These are phyloP conservation scores for Aphrocallistes beatrix DNA, from an alignment of 37 sponge, comb jelly and placozoan species.

Conservation along the genomic window DNA sequence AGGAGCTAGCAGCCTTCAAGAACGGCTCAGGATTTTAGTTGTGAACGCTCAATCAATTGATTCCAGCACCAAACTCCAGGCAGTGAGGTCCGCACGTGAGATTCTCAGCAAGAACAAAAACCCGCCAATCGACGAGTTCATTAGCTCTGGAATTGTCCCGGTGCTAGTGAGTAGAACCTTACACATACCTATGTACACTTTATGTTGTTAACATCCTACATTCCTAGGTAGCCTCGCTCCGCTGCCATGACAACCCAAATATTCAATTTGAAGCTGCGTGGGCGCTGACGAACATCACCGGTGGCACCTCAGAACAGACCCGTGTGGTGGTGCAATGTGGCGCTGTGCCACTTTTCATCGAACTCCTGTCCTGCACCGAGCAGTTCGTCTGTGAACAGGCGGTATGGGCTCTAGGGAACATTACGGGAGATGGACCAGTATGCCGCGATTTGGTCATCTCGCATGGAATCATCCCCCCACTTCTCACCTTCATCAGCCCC, in stretches of 20 bases:
- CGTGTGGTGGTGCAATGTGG: slow-evolving; percentile 49
- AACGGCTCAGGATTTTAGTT: too few relatives aligned
- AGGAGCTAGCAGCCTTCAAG: too few relatives aligned
- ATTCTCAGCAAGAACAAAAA: slow-evolving; percentile 58
- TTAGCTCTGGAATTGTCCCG: slow-evolving; percentile 68
- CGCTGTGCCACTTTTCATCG: slow-evolving; percentile 70
- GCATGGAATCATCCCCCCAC: slow-evolving; percentile 64
- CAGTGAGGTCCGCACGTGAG: slow-evolving; percentile 50
- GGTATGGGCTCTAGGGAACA: slow-evolving; percentile 90
- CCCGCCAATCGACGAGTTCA: slow-evolving; percentile 67
- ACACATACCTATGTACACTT: too few relatives aligned
- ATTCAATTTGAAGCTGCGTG: slow-evolving; percentile 88
- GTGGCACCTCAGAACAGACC: slow-evolving; percentile 81
- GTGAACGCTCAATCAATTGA: slow-evolving; percentile 42
- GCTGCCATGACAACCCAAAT: too few relatives aligned
- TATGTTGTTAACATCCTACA: too few relatives aligned
- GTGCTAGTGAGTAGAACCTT: slow-evolving; percentile 53
- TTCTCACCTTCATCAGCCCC: slow-evolving; percentile 48
- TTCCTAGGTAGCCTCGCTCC: too few relatives aligned
- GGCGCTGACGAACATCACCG: slow-evolving; percentile 90
- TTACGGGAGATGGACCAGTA: slow-evolving; percentile 69
- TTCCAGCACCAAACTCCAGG: slow-evolving; percentile 31
- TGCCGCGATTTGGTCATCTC: slow-evolving; percentile 71
- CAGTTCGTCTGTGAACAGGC: slow-evolving; percentile 70
- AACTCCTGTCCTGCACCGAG: slow-evolving; percentile 35